Evolutionary conservation across 2,888 invertebrate genomes (phyloP).

Genomic region (Tupiocoris notatus): DNA sequence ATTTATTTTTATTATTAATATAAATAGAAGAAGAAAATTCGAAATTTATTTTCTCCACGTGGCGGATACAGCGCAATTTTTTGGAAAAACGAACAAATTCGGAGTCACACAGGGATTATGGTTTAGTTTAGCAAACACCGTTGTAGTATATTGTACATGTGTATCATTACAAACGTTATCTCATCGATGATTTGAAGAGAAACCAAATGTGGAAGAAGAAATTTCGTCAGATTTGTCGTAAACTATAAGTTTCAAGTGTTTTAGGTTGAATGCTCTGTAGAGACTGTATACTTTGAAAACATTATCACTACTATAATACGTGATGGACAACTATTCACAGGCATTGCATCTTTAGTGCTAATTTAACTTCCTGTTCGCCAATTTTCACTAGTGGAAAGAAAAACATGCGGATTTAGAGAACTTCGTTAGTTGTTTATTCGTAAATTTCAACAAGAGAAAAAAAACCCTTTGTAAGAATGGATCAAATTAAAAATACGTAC

Average conservation of each 20-base stretch:
- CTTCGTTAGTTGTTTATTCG: constrained; percentile 39
- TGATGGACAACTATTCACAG: constrained; percentile 5
- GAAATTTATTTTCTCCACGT: neutral
- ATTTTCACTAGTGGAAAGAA: constrained; percentile 3
- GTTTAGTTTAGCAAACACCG: constrained; percentile 49
- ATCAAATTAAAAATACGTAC: constrained; percentile 23
- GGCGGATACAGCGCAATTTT: constrained; percentile 3
- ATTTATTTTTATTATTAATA: constrained; percentile 11
- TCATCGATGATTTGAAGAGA: constrained; percentile 20
- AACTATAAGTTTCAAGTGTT: constrained; percentile 14
- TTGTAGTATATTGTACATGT: constrained; percentile 48
- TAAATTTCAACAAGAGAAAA: too few relatives aligned
- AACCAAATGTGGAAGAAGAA: constrained; percentile 12
- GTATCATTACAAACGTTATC: constrained; percentile 45
- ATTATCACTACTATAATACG: constrained; percentile 18
- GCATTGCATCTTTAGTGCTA: constrained; percentile 27
- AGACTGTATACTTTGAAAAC: constrained; percentile 13
- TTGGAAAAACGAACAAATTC: constrained; percentile 56
- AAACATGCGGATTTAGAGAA: constrained; percentile 12
- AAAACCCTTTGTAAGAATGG: constrained; percentile 39
- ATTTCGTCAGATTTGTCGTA: constrained; percentile 26
- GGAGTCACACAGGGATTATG: constrained; percentile 58
- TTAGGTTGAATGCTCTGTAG: constrained; percentile 25
- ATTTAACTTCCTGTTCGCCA: constrained; percentile 1
- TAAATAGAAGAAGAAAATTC: neutral